These are phyloP conservation scores for Melanostoma scalare DNA, from an alignment of 2,888 invertebrate species.

Conservation along the genomic window DNA sequence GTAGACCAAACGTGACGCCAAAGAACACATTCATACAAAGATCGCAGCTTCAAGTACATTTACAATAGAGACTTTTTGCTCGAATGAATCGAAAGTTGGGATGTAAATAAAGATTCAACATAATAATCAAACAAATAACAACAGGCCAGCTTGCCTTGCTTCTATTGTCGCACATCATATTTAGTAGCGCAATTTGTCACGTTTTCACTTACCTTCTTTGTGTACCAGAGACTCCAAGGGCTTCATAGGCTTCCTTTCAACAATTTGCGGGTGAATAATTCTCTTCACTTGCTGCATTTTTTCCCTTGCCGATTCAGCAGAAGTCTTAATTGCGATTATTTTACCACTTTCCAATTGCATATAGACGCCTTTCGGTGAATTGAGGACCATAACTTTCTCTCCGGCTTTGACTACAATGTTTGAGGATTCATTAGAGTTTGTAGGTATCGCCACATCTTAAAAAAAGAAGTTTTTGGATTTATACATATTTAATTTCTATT, in stretches of 20 bases:
- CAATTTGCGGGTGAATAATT: neutral
- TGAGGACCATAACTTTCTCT: slow-evolving; percentile 95
- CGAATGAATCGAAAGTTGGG: too few relatives aligned
- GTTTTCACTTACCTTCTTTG: slow-evolving; percentile 30
- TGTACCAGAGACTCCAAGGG: neutral
- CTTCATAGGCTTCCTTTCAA: slow-evolving; percentile 27
- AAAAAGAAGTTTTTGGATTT: slow-evolving; percentile 35
- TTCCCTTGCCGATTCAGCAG: slow-evolving; percentile 78
- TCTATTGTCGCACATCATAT: too few relatives aligned
- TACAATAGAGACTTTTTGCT: too few relatives aligned
- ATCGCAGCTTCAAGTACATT: too few relatives aligned
- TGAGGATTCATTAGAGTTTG: slow-evolving; percentile 93
- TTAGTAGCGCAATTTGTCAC: too few relatives aligned
- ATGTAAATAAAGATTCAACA: neutral
- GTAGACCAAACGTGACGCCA: too few relatives aligned
- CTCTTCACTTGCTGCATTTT: slow-evolving; percentile 59
- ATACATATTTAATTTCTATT: too few relatives aligned
- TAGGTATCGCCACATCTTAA: slow-evolving; percentile 95
- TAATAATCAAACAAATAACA: slow-evolving; percentile 1
- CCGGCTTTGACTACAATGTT: slow-evolving; percentile 96
- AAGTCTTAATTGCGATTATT: slow-evolving; percentile 91
- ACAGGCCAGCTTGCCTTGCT: too few relatives aligned
- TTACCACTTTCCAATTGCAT: slow-evolving; percentile 97
- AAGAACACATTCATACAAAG: too few relatives aligned
- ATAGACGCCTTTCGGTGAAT: slow-evolving; percentile 97